Conservation (phyloP, 2,113 vertebrate species). For the Notarius lentiginosus region DNA sequence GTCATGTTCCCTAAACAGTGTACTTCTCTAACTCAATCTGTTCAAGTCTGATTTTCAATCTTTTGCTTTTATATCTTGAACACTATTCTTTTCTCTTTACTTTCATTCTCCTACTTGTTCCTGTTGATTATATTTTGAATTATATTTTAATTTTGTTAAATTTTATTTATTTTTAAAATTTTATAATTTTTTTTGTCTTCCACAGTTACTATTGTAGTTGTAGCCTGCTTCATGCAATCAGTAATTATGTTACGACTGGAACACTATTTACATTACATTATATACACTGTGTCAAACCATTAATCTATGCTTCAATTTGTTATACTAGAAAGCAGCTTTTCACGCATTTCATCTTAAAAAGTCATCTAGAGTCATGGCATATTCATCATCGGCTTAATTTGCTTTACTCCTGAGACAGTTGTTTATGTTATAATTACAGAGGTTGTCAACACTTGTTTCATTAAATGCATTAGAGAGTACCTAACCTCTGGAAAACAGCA, state of each 20-base stretch:
- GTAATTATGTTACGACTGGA: background rate
- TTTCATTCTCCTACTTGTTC: background rate
- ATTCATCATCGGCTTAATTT: slow-evolving; percentile 54
- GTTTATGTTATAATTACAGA: slow-evolving; percentile 61
- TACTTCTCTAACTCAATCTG: background rate
- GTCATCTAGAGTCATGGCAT: slow-evolving; percentile 49
- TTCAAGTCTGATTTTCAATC: background rate
- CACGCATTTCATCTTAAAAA: background rate
- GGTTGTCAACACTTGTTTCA: slow-evolving; percentile 43
- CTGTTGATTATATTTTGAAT: background rate
- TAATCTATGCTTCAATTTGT: background rate
- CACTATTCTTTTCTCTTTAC: background rate
- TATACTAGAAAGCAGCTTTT: slow-evolving; percentile 17
- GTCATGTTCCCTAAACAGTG: background rate
- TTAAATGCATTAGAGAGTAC: slow-evolving; percentile 42
- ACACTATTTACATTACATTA: background rate
- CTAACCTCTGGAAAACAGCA: slow-evolving; percentile 24
- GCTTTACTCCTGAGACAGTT: slow-evolving; percentile 54
- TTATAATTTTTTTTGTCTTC: background rate
- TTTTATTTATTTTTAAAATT: too few relatives aligned
- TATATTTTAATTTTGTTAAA: background rate
- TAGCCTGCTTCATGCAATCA: background rate
- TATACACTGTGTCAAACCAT: background rate
- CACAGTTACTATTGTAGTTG: background rate
- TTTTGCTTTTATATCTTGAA: background rate